These are phyloP conservation scores for Rhogogaster chlorosoma DNA, from an alignment of 2,888 invertebrate genomes.

Conservation along the genomic window DNA sequence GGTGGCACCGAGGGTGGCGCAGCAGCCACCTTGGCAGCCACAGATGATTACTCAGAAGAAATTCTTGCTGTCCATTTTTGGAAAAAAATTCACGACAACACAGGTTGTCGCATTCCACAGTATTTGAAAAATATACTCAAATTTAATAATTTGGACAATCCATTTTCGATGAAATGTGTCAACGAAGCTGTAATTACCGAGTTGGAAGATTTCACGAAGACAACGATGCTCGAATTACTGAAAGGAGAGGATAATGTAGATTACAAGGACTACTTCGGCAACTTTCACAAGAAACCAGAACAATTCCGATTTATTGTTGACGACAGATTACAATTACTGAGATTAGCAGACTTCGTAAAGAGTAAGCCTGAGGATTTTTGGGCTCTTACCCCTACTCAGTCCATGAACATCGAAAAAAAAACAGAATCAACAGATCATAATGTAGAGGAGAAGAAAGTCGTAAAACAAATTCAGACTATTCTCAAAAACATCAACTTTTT, in stretches of 20 bases:
- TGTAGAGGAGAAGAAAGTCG: constrained; percentile 7
- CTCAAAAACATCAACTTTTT: not conserved
- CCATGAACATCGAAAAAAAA: not conserved
- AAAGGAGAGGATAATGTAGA: constrained; percentile 2
- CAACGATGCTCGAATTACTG: constrained; percentile 9
- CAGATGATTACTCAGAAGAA: constrained; percentile 11
- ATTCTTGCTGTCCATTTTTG: not conserved
- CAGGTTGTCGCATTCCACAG: constrained; percentile 17
- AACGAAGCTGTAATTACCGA: constrained; percentile 21
- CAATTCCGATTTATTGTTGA: constrained; percentile 9
- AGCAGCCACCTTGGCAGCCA: too few relatives aligned
- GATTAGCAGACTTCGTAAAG: constrained; percentile 14
- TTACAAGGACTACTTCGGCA: not conserved
- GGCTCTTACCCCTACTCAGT: not conserved
- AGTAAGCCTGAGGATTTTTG: constrained; percentile 8
- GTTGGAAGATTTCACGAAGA: constrained; percentile 17
- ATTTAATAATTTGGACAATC: not conserved
- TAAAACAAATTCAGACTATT: not conserved
- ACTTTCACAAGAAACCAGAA: constrained; percentile 7
- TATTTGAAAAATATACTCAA: constrained; percentile 9
- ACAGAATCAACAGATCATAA: not conserved
- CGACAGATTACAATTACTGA: constrained; percentile 9
- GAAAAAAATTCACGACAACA: constrained; percentile 9
- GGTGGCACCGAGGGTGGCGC: too few relatives aligned
- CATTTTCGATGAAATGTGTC: constrained; percentile 15